phyloP scores from a whole-genome alignment of 37 sponge, comb jelly and placozoan species.

The Diacarnus erythraeanus region DNA sequence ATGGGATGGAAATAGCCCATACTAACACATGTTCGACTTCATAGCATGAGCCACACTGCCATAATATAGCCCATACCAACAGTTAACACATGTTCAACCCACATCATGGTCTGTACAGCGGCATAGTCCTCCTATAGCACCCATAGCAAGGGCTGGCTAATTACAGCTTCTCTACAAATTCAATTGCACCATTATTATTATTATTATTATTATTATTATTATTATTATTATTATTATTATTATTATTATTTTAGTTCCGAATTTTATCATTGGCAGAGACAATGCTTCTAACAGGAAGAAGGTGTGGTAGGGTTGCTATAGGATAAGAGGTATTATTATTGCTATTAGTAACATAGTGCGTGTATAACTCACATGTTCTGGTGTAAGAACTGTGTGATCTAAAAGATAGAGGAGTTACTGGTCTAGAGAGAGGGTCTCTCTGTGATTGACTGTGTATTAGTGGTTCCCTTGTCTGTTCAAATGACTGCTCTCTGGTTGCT shows the following conservation, averaged over 20 bases:
- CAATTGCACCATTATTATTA: neutral
- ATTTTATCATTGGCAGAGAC: neutral
- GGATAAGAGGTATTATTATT: neutral
- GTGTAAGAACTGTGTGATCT: neutral
- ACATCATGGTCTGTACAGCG: neutral
- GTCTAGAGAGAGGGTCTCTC: neutral
- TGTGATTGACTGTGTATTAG: neutral
- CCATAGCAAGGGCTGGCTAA: neutral
- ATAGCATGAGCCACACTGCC: no score
- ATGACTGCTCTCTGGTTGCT: no score
- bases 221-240: neutral
- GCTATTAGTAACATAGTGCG: neutral
- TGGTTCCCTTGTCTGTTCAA: no score
- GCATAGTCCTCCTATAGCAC: no score
- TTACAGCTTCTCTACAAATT: no score
- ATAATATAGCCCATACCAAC: no score
- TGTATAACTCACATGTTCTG: neutral
- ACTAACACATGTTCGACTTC: no score
- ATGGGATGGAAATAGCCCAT: conserved; percentile 5
- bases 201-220: neutral
- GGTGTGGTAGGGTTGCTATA: neutral
- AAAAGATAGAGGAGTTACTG: conserved; percentile 47
- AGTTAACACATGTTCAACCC: no score
- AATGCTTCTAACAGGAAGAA: neutral
- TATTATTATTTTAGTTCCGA: neutral